Conservation (phyloP, 2,888 invertebrate genomes). For the Coecobrya sp. region DNA sequence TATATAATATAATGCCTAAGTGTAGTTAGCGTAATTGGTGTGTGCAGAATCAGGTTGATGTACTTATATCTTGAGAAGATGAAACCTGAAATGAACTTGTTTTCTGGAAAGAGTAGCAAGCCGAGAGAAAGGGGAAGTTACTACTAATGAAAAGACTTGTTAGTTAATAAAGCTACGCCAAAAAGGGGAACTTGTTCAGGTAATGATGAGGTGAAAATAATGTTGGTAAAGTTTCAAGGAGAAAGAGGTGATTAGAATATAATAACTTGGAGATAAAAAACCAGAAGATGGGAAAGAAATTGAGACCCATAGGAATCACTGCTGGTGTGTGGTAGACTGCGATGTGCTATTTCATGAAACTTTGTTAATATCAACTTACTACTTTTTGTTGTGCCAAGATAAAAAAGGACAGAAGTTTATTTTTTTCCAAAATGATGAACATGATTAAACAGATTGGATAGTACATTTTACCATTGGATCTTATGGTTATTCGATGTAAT, state of each 20-base stretch:
- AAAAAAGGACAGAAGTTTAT: neutral
- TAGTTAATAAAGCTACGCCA: neutral
- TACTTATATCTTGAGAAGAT: neutral
- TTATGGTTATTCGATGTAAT: neutral
- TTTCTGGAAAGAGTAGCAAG: neutral
- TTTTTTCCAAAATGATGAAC: neutral
- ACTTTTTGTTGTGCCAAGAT: neutral
- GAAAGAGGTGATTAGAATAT: constrained; percentile 11
- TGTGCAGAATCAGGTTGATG: neutral
- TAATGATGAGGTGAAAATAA: constrained; percentile 43
- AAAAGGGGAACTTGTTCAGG: neutral
- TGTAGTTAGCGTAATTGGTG: constrained; percentile 20
- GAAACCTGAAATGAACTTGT: neutral
- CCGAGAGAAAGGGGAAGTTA: neutral
- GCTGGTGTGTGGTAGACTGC: neutral
- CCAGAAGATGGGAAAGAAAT: neutral
- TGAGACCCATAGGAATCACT: neutral
- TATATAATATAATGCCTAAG: neutral
- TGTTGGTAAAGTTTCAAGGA: constrained; percentile 38
- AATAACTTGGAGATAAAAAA: neutral
- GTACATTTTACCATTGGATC: neutral
- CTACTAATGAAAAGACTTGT: neutral
- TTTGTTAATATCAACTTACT: neutral
- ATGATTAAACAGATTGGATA: neutral
- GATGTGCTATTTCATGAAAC: neutral